These are phyloP conservation scores for Diaphora mendica DNA, from an alignment of 2,888 invertebrate species.

Conservation along the genomic window DNA sequence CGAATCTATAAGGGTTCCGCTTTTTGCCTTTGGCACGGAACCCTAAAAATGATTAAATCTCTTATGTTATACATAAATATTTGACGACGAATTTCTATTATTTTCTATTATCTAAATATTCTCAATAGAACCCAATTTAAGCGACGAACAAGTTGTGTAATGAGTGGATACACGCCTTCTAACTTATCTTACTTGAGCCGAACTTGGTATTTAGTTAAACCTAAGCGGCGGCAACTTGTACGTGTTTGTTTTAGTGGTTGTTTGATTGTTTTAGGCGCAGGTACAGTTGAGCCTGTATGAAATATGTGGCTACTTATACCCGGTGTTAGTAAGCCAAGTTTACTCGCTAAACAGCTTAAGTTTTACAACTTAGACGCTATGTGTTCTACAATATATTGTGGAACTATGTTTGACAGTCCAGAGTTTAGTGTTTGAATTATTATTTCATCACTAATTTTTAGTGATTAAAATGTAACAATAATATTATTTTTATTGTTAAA, in stretches of 20 bases:
- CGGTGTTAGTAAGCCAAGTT: conserved; percentile 78
- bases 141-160: conserved; percentile 18
- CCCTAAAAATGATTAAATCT: too few relatives aligned
- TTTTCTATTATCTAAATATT: neutral
- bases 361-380: conserved; percentile 75
- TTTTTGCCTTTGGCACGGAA: too few relatives aligned
- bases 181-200: conserved; percentile 82
- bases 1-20: too few relatives aligned
- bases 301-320: conserved; percentile 79
- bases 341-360: conserved; percentile 69
- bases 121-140: neutral
- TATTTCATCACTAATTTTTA: neutral
- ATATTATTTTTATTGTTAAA: neutral
- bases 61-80: too few relatives aligned
- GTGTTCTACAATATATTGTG: conserved; percentile 42
- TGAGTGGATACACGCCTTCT: conserved; percentile 54
- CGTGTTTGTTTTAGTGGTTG: conserved; percentile 73
- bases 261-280: conserved; percentile 85
- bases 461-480: neutral
- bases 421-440: conserved; percentile 1
- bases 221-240: conserved; percentile 71
- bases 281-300: conserved; percentile 78
- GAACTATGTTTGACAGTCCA: conserved; percentile 45
- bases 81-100: too few relatives aligned
- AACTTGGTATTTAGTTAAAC: conserved; percentile 83